Conservation (phyloP, 30 jellyfish, hydroid and myxozoan genomes). For the Hydractinia echinata region DNA sequence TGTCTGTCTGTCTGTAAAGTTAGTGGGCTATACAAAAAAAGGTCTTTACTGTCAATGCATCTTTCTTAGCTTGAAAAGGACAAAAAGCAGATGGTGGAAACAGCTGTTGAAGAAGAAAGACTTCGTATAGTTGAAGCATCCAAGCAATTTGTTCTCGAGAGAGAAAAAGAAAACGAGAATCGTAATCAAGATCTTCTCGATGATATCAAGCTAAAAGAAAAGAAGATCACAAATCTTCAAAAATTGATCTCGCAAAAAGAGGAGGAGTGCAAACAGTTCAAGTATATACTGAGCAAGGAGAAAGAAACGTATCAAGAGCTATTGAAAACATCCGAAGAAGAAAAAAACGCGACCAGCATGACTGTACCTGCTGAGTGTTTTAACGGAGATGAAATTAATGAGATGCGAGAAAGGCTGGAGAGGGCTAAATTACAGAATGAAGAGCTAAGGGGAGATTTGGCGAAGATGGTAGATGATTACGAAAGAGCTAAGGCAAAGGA, state of each 20-base stretch:
- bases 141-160: constrained; percentile 30
- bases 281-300: constrained; percentile 15
- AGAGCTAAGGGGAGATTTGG: constrained; percentile 15
- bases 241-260: constrained; percentile 19
- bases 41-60: not conserved
- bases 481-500: constrained; percentile 27
- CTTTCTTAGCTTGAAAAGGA: constrained; percentile 35
- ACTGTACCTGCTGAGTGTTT: not conserved
- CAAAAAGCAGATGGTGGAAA: constrained; percentile 16
- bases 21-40: too few relatives aligned
- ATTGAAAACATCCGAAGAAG: constrained; percentile 22
- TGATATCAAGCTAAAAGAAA: constrained; percentile 31
- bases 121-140: constrained; percentile 34
- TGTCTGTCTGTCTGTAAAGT: too few relatives aligned
- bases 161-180: constrained; percentile 33
- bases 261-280: constrained; percentile 25
- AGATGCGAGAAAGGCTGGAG: constrained; percentile 31
- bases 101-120: constrained; percentile 41
- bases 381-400: constrained; percentile 28
- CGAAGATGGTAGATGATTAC: constrained; percentile 29
- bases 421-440: constrained; percentile 22
- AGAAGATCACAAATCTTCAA: constrained; percentile 25
- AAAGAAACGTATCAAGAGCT: constrained; percentile 14
- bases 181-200: constrained; percentile 21
- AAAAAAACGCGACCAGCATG: not conserved